phyloP scores from a whole-genome alignment of 2,888 invertebrate genomes.

The Erynnis tages region DNA sequence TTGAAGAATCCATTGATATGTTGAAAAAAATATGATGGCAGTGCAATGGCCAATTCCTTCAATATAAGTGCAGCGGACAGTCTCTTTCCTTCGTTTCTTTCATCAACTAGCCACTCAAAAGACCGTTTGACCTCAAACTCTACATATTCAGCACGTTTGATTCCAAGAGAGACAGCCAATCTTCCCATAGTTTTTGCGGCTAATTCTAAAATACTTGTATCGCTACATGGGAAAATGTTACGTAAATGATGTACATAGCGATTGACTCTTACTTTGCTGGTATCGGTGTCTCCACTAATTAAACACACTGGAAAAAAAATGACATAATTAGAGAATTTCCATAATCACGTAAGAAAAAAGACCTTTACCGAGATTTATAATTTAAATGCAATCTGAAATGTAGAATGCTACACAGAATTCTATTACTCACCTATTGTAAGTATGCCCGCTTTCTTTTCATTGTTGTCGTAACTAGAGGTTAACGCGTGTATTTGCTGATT shows the following conservation, averaged over 20 bases:
- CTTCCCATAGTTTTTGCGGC: conserved; percentile 97
- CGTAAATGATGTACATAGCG: conserved; percentile 95
- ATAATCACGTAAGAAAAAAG: background rate
- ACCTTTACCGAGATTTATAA: background rate
- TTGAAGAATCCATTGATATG: conserved; percentile 95
- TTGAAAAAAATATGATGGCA: conserved; percentile 98
- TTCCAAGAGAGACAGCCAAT: conserved; percentile 92
- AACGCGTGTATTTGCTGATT: conserved; percentile 97
- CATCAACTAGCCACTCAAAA: conserved; percentile 96
- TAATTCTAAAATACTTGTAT: conserved; percentile 94
- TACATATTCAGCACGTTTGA: conserved; percentile 96
- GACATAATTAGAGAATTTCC: too few relatives aligned
- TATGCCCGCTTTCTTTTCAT: conserved; percentile 97
- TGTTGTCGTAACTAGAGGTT: conserved; percentile 94
- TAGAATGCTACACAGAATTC: background rate
- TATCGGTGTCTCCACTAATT: conserved; percentile 95
- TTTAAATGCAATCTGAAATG: background rate
- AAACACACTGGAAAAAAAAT: conserved; percentile 87
- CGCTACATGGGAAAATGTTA: conserved; percentile 93
- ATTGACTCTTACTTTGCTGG: conserved; percentile 92
- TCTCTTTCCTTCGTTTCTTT: conserved; percentile 93
- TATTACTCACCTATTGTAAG: conserved; percentile 88
- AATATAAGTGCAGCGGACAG: conserved; percentile 95
- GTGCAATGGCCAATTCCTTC: conserved; percentile 95
- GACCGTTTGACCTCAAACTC: conserved; percentile 97